Evolutionary conservation across 2,888 invertebrate species (phyloP), one percentile per base, ranked within the genome.

Genomic region (Leptinotarsa haldemani): DNA sequence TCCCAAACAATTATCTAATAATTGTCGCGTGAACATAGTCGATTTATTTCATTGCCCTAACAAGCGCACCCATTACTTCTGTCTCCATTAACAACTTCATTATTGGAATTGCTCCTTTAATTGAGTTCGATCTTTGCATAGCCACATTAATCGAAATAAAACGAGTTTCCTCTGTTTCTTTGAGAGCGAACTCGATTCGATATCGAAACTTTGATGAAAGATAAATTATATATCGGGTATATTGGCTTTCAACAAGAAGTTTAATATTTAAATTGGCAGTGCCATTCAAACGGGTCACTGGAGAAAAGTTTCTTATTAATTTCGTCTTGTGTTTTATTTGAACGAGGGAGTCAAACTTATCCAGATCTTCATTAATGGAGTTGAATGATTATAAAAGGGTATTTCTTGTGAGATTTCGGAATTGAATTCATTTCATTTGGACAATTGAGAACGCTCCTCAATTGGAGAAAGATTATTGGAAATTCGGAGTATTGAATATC

Each of bases 81-180:
- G 65, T 73, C 73, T 64, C 69, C 69, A 69, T 69, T 73, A 64
- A 65, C 61, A 53, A 46, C 65, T 69, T 73, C 69, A 65, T 73
- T 73, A 69, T 69, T 65, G 40, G 25, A 70, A 65, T 47, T 53
- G 52, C 52, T 18, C 18, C 18, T 52, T 52, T 52, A 58, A 58
- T 58, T 58, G 58, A 4, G 4, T 58, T 58, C 58, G 58, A 58
- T 58, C 58, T 58, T 58, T 52, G 52, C 58, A 22, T 58, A 58
- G 25, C 25, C 20, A 58, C 20, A 58, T 52, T 58, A 58, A 22
- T 22, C 58, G 25, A 25, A 58, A 22, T 22, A 25, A 58, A 58
- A 9, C 20, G 20, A 20, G 25, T 58, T 58, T n/a, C 25, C 58
- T 56, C 18, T 58, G 20, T 58, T 58, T 25, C 25, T 58, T 58